Conservation (phyloP, 2,113 vertebrate species). For the Grammomys surdaster region DNA sequence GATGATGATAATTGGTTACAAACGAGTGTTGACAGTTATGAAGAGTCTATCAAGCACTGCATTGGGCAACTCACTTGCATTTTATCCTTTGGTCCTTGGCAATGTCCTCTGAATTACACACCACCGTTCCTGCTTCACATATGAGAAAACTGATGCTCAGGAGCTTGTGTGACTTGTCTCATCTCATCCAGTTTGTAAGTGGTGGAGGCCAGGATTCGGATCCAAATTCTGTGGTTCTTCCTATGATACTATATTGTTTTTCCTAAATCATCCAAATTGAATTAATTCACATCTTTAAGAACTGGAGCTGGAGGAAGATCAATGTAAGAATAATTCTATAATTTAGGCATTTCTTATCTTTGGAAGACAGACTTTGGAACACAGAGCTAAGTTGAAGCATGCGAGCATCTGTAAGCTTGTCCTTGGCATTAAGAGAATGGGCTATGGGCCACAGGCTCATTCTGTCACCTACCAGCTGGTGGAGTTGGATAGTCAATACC, state of each 20-base stretch:
- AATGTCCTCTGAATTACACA: neutral
- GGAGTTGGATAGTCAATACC: slow-evolving; percentile 26
- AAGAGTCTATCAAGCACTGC: slow-evolving; percentile 12
- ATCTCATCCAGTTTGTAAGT: slow-evolving; percentile 62
- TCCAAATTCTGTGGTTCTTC: slow-evolving; percentile 66
- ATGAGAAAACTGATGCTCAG: slow-evolving; percentile 4
- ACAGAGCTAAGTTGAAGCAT: slow-evolving; percentile 41
- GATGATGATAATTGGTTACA: neutral
- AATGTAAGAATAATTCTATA: slow-evolving; percentile 69
- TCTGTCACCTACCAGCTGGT: slow-evolving; percentile 64
- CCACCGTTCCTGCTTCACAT: slow-evolving; percentile 7
- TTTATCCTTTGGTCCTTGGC: slow-evolving; percentile 35
- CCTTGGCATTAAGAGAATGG: slow-evolving; percentile 71
- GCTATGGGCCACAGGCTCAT: slow-evolving; percentile 63
- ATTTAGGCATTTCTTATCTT: slow-evolving; percentile 63
- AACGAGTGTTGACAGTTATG: neutral
- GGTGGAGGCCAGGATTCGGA: slow-evolving; percentile 18
- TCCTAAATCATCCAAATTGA: slow-evolving; percentile 61
- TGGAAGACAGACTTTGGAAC: slow-evolving; percentile 77
- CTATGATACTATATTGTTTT: slow-evolving; percentile 69
- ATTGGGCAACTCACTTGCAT: slow-evolving; percentile 1
- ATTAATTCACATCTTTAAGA: slow-evolving; percentile 75
- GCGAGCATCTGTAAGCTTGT: slow-evolving; percentile 67
- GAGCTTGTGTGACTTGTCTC: slow-evolving; percentile 55
- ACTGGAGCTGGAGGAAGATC: slow-evolving; percentile 61